phyloP scores from a whole-genome alignment of 1,140 invertebrate species.

The Drosophila repletoides region DNA sequence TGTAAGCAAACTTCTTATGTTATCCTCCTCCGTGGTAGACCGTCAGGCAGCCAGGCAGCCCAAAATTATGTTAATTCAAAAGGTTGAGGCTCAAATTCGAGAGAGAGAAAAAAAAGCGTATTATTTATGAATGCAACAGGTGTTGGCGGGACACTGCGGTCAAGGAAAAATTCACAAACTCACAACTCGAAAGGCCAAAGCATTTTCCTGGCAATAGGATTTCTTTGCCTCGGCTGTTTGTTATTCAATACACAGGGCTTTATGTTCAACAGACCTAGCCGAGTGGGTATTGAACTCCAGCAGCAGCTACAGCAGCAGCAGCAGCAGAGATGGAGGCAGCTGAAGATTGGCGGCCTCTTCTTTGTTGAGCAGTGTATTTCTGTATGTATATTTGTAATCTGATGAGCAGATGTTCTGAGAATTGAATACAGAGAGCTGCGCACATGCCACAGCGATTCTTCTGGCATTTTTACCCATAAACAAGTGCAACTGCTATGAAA shows the following conservation, averaged over 20 bases:
- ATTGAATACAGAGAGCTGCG: constrained; percentile 25
- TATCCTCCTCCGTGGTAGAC: constrained; percentile 22
- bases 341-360: constrained; percentile 14
- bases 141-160: constrained; percentile 43
- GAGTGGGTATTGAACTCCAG: constrained; percentile 36
- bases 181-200: no score
- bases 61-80: constrained; percentile 73
- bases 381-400: constrained; percentile 44
- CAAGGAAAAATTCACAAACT: constrained; percentile 30
- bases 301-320: background rate
- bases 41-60: constrained; percentile 14
- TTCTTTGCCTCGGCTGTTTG: constrained; percentile 9
- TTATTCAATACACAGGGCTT: constrained; percentile 26
- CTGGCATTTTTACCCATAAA: constrained; percentile 28
- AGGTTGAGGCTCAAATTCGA: constrained; percentile 2
- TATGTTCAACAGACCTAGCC: background rate
- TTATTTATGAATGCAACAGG: constrained; percentile 74
- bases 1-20: constrained; percentile 42
- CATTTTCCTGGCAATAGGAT: constrained; percentile 18
- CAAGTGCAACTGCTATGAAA: constrained; percentile 35
- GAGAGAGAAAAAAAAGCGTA: no score
- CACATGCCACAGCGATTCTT: constrained; percentile 24
- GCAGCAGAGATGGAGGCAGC: background rate
- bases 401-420: constrained; percentile 67
- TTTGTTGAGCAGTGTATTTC: constrained; percentile 9